Base-by-base conservation (phyloP, 2,113 vertebrate species). In the Monopterus albus region DNA sequence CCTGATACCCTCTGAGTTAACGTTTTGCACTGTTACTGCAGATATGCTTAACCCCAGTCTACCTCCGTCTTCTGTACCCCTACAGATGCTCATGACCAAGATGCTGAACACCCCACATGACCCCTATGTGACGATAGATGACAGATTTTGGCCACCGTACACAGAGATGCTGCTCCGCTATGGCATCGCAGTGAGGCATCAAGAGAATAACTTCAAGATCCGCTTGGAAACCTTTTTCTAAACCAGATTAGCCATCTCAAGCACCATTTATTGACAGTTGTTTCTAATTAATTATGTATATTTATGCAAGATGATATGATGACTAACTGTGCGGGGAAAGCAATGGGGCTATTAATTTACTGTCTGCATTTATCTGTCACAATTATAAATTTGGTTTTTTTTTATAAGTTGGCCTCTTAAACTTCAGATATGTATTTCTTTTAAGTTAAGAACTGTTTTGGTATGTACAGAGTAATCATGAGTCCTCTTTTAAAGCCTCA, bases 81-180 rank as follows among this genome's bases (percentile, higher is more conserved):
- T 18, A 18, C 91, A 99, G 98, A 76, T 84, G 20, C 94, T 99
- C 72, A 92, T 97, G 82, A 93, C 94, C 75, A 93, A 94, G 82
- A 65, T 84, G 29, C 31, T 96, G 33, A 78, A 6, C 10, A 91
- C 90, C n/a, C 95, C 97, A n/a, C 94, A 98, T 29, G 94, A 99
- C 29, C 96, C 98, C 17, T 98, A 98, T 9, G 15, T 98, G 60
- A 81, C 62, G 0, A 79, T 95, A 31, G 82, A 53, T 40, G 80
- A 93, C 15, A 93, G 93, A 0, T 96, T 95, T 82, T 99, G 98
- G 98, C 94, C 95, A 0, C 96, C 98, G 2, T 99, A 98, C 28
- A 50, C 95, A 33, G 98, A 99, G 83, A 83, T 97, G 87, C 92
- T 99, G 20, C 93, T 98, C 50, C 94, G 97, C 20, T 84, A 83